phyloP scores from a whole-genome alignment of 2,113 vertebrate species.

The Vulpes vulpes region DNA sequence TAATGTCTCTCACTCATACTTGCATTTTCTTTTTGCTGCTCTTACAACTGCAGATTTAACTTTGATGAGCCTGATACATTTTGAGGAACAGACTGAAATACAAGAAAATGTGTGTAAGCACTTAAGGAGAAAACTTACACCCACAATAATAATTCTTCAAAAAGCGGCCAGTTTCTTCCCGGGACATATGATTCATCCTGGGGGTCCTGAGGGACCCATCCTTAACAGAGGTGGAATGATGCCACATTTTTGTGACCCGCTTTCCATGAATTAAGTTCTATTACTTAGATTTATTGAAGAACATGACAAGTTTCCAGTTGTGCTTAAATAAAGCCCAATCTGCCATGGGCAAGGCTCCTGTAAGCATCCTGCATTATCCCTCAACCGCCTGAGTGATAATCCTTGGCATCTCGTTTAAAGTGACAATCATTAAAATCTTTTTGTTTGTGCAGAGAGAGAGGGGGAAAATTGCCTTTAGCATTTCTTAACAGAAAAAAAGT shows the following conservation, averaged over 20 bases:
- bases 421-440: neutral
- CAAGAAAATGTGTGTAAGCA: neutral
- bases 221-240: neutral
- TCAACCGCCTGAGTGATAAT: neutral
- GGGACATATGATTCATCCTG: neutral
- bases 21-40: neutral
- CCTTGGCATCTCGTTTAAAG: constrained; percentile 1
- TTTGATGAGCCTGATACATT: constrained; percentile 10
- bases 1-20: neutral
- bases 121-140: constrained; percentile 17
- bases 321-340: constrained; percentile 62
- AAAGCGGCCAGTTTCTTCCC: neutral
- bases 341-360: neutral
- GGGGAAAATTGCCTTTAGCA: neutral
- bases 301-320: neutral
- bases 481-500: constrained; percentile 34
- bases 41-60: neutral
- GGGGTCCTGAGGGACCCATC: neutral
- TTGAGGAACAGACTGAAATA: constrained; percentile 23
- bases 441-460: neutral
- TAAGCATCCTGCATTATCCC: neutral
- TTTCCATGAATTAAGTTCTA: constrained; percentile 60
- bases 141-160: neutral
- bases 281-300: constrained; percentile 29
- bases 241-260: neutral